Evolutionary conservation across 92 coral and sea anemone species (phyloP).

Genomic region (Palythoa caribaeorum): DNA sequence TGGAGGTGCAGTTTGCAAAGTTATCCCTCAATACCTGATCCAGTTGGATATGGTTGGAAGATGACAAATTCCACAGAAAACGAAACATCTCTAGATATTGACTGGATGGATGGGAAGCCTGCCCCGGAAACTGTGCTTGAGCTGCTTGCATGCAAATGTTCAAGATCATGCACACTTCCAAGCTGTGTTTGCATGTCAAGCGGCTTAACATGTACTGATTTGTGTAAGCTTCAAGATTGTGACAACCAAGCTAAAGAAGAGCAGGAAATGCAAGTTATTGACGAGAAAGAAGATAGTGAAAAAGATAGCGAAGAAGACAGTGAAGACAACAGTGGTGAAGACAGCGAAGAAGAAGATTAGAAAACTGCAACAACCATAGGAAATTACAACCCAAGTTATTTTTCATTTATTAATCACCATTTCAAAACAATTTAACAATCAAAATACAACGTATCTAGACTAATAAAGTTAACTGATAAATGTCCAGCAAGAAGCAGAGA

Average conservation of each 20-base stretch:
- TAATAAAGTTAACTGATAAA: neutral
- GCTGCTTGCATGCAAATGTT: constrained; percentile 16
- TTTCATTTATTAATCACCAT: neutral
- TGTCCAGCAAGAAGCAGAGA: neutral
- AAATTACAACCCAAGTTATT: neutral
- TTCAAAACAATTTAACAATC: neutral
- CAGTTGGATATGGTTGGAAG: no score
- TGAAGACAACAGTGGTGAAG: no score
- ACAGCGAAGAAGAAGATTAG: neutral
- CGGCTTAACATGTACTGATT: no score
- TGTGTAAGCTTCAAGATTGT: neutral
- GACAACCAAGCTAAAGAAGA: constrained; percentile 6
- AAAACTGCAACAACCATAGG: neutral
- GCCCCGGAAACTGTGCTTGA: constrained; percentile 12
- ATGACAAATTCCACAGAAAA: no score
- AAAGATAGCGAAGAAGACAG: neutral
- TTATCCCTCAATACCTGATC: neutral
- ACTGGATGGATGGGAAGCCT: constrained; percentile 5
- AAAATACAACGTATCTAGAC: neutral
- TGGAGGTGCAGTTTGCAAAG: neutral
- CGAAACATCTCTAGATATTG: no score
- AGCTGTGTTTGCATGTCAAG: constrained; percentile 8
- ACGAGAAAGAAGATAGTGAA: neutral
- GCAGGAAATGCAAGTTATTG: neutral
- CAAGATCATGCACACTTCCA: constrained; percentile 1